Evolutionary conservation across 1,140 invertebrate species (phyloP).

Genomic region (Capitella teleta): DNA sequence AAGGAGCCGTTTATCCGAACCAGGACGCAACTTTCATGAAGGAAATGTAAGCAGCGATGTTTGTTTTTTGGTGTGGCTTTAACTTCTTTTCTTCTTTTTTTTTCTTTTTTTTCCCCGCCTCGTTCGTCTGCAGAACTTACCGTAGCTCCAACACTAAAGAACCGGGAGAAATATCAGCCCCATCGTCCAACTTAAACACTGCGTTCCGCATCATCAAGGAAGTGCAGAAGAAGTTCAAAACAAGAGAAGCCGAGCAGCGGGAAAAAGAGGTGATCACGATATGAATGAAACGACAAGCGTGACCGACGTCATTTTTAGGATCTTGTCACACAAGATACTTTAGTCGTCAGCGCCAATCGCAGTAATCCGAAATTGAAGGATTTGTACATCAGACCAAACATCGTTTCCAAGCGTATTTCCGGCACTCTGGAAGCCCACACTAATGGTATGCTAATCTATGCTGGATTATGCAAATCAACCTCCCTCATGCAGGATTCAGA

Average conservation of each 20-base stretch:
- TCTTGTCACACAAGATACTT: constrained; percentile 94
- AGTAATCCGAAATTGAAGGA: constrained; percentile 98
- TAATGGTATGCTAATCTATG: constrained; percentile 55
- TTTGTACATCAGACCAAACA: constrained; percentile 95
- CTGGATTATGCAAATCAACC: constrained; percentile 1
- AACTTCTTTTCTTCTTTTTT: neutral
- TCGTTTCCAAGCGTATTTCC: constrained; percentile 94
- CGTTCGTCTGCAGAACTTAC: constrained; percentile 78
- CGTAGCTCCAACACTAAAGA: constrained; percentile 95
- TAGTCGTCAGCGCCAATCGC: constrained; percentile 83
- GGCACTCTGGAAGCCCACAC: constrained; percentile 80
- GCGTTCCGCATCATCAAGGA: constrained; percentile 97
- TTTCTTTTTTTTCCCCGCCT: too few species aligned
- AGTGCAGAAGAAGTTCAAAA: constrained; percentile 98
- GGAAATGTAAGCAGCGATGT: constrained; percentile 72
- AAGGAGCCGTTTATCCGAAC: constrained; percentile 77
- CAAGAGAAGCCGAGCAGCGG: constrained; percentile 91
- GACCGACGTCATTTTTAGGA: too few species aligned
- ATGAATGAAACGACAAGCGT: too few species aligned
- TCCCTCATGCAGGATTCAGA: constrained; percentile 63
- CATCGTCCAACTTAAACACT: constrained; percentile 90
- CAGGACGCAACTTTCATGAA: constrained; percentile 95
- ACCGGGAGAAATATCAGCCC: constrained; percentile 87
- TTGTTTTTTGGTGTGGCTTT: neutral
- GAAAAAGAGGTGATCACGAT: constrained; percentile 91